Evolutionary conservation across 2,113 vertebrate genomes (phyloP).

Genomic region (Scolopax mira): DNA sequence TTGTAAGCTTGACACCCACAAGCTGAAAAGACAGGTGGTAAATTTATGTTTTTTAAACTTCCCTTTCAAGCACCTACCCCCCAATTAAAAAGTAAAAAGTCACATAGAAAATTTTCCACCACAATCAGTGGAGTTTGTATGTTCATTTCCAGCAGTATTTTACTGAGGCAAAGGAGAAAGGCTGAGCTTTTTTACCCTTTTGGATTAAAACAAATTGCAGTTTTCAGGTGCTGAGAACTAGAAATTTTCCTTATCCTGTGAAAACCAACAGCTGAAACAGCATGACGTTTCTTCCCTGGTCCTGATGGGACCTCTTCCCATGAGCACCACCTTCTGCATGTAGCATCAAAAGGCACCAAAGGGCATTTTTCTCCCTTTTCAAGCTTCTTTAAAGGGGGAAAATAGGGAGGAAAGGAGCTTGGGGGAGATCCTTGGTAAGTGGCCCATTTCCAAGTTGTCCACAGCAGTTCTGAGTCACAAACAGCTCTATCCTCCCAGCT

Average conservation of each 20-base stretch:
- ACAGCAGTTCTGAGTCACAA: neutral
- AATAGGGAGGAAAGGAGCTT: neutral
- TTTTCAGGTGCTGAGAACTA: neutral
- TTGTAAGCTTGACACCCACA: neutral
- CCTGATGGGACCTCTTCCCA: neutral
- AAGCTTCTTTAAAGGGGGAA: neutral
- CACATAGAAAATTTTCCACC: neutral
- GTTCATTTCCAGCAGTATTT: neutral
- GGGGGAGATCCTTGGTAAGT: neutral
- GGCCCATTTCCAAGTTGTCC: neutral
- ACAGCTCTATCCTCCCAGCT: neutral
- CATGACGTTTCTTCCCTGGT: neutral
- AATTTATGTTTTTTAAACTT: constrained; percentile 29
- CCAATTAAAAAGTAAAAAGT: neutral
- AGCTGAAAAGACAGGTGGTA: constrained; percentile 8
- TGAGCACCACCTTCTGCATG: neutral
- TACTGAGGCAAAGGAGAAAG: neutral
- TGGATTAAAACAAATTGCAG: neutral
- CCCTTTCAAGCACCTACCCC: neutral
- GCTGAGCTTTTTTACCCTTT: neutral
- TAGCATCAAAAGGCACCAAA: neutral
- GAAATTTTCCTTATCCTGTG: neutral
- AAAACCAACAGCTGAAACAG: neutral
- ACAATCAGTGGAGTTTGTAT: neutral
- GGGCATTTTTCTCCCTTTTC: neutral